Conservation (phyloP, 2,888 invertebrate genomes). For the Agrilus cyanescens region DNA sequence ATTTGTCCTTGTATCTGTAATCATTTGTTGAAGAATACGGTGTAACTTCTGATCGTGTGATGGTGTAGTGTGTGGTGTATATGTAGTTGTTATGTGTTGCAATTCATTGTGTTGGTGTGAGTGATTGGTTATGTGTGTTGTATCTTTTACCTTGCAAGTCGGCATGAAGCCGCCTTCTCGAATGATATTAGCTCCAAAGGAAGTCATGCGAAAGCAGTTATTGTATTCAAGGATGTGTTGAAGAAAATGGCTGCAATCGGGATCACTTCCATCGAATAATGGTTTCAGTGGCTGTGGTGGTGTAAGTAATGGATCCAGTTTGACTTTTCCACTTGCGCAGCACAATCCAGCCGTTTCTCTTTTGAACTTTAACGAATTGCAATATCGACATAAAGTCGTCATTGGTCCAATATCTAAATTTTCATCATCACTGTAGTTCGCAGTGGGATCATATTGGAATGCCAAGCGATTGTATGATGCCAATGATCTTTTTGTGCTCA, state of each 20-base stretch:
- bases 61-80: too few relatives aligned
- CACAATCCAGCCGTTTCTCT: constrained; percentile 30
- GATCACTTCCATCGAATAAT: constrained; percentile 3
- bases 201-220: constrained; percentile 17
- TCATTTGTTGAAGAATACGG: too few relatives aligned
- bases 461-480: too few relatives aligned
- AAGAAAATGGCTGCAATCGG: constrained; percentile 12
- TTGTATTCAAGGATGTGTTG: constrained; percentile 15
- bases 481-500: too few relatives aligned
- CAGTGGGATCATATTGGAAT: constrained; percentile 1
- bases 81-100: too few relatives aligned
- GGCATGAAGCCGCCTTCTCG: constrained; percentile 5
- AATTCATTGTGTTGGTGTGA: too few relatives aligned
- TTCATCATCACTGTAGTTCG: constrained; percentile 1
- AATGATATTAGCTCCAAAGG: constrained; percentile 14
- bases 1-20: too few relatives aligned
- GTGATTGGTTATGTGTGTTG: too few relatives aligned
- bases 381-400: constrained; percentile 25
- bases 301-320: constrained; percentile 6
- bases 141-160: constrained; percentile 4
- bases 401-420: constrained; percentile 14
- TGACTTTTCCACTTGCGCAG: constrained; percentile 25
- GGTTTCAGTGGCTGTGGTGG: constrained; percentile 5
- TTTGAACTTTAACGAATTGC: constrained; percentile 26
- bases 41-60: too few relatives aligned